Evolutionary conservation across 1,140 invertebrate genomes (phyloP), one percentile per base, ranked within the genome.

Genomic region (Solenopsis fugax): DNA sequence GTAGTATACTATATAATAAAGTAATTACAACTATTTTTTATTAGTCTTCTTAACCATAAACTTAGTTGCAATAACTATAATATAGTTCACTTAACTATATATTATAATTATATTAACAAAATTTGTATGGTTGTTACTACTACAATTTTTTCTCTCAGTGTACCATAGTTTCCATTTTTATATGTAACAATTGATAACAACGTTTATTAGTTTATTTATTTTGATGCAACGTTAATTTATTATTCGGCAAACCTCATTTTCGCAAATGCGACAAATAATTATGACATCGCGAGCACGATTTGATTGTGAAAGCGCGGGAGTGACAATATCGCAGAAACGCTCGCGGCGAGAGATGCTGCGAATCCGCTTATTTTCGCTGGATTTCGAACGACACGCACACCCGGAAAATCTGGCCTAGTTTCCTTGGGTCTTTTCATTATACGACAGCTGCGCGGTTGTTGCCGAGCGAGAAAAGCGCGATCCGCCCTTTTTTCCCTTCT

Each of bases 361-460:
- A 41, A 41, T 10, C 10, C 29, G 52, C n/a, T 29, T 71, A 71
- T 81, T 81, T 81, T 71, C 48, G 34, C 5, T 29, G 50, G 34
- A 50, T 81, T 80, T 56, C 29, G 21, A 81, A 4, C 21, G 52
- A 41, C 48, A 48, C 34, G n/a, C 62, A 37, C 62, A 13, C 50
- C 48, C 16, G 78, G 16, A 71, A 56, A 81, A 71, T 81, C 52
- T 71, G 50, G 37, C 65, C 52, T 81, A 71, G 65, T 81, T 81
- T 24, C 21, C 65, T 58, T 10, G 37, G 21, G 13, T 41, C 37
- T 71, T 81, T 81, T 65, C 76, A 71, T 81, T 71, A 48, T 81
- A 54, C 50, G 29, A 65, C 4, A 65, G 29, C 48, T 18, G 71
- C 52, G 48, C 34, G 62, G 34, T 1, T 34, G 62, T 56, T 69